Conservation (phyloP, 2,113 vertebrate species). For the Oreocharis arfaki region DNA sequence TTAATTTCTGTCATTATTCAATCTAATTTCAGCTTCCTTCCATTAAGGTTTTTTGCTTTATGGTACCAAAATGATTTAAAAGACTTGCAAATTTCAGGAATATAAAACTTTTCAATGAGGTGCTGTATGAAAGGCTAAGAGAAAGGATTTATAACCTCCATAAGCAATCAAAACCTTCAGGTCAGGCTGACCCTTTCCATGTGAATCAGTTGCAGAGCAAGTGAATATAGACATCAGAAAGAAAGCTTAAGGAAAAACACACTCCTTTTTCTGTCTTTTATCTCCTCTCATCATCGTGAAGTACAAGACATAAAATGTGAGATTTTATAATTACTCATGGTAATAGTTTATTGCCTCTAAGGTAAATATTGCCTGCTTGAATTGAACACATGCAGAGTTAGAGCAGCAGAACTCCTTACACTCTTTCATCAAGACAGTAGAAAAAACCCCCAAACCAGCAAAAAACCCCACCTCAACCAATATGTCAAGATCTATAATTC, state of each 20-base stretch:
- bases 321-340: background rate
- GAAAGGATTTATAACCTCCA: background rate
- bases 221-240: background rate
- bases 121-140: background rate
- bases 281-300: background rate
- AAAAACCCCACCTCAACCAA: fast-evolving
- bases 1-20: background rate
- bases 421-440: background rate
- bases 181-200: background rate
- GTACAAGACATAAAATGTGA: background rate
- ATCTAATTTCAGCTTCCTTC: background rate
- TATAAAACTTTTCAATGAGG: background rate
- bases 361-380: background rate
- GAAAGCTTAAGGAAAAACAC: background rate
- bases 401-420: background rate
- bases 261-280: background rate
- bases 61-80: background rate
- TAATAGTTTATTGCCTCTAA: background rate
- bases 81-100: background rate
- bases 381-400: background rate
- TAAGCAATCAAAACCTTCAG: background rate
- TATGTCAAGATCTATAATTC: background rate
- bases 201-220: background rate
- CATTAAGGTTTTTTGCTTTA: background rate
- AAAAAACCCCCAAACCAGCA: background rate